Evolutionary conservation across 1,140 invertebrate species (phyloP), one percentile per base, ranked within the genome.

Genomic region (Drosophila sproati): DNA sequence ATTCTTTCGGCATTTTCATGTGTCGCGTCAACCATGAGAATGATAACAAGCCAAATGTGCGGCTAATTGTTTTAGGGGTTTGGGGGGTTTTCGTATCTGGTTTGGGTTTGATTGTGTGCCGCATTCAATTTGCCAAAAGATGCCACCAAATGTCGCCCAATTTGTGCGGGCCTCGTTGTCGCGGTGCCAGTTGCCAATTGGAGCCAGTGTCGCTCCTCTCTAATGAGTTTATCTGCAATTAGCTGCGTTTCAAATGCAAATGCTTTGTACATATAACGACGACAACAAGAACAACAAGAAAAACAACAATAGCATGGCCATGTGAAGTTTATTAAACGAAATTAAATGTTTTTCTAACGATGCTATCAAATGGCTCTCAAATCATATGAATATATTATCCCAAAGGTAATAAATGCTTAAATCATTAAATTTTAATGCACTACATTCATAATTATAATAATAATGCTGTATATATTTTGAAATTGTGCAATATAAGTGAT

Each of bases 171-270:
- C 55, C 54, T 47, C 35, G 39, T 8, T 43, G 60, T 56, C 62
- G 7, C 39, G 56, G 35, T n/a, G 47, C 51, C 37, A 52, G 56
- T n/a, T 31, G 43, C 8, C 68, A 59, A 64, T 64, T 64, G 60
- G 47, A 51, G 45, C 59, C 51, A 73, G 63, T 73, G 70, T 62
- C 66, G 57, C 32, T 66, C 50, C 54, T 57, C 47, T 82, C 70
- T 82, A 88, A 82, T 82, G 80, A 82, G 83, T 88, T 88, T 89
- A 76, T 82, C 71, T 61, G 73, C 80, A 89, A 88, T 88, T 88
- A 83, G 83, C 80, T 68, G 73, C 70, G 54, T 70, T 88, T 77
- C 51, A 75, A 75, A 80, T 80, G 63, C 67, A 88, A 78, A 88
- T 88, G 64, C 20, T 39, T 12, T 39, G 48, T 50, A 41, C 50